Evolutionary conservation across 2,888 invertebrate genomes (phyloP), one percentile per base, ranked within the genome.

Genomic region (Napeogenes sylphis): DNA sequence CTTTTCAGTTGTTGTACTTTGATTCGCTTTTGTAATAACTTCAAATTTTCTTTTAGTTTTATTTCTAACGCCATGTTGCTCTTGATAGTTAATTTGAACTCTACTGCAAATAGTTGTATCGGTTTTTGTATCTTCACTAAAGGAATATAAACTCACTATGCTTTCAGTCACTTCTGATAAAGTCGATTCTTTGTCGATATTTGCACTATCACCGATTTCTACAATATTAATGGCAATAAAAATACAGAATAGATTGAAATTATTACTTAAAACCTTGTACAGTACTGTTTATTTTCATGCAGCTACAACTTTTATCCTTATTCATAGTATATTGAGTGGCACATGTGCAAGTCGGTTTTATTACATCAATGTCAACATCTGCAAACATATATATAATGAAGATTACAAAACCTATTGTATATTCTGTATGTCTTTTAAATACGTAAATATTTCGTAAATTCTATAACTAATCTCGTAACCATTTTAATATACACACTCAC

Each of bases 31-130:
- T 0, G 78, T 79, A 0, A 76, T 32, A 1, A 71, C 64, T 4
- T 61, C 65, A 10, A 55, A 46, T 58, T 63, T 70, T 35, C 45
- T 65, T 71, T 69, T 66, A 59, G 71, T 10, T 64, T 46, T 63
- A 59, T 72, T 4, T 60, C 69, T 57, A n/a, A 59, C 58, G 21
- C 54, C 56, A 53, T 68, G 38, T 30, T 55, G 54, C 33, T 59
- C 66, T 12, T 74, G 73, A 2, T 70, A 75, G 21, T 77, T 70
- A 0, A 79, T 54, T 1, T 75, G 75, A 0, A 74, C 71, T 4
- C 75, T 59, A 46, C 79, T 79, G 55, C 74, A 82, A 3, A 79
- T 62, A 1, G 81, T 80, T 4, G 79, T 76, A 21, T 79, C 77
- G 0, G 79, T 77, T 61, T 58, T 66, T 5, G 65, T 68, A 8